A percentile compares a stretch with the other conserved stretches of the same genome.
Evolutionary conservation across 2,888 invertebrate species (phyloP).

Genomic region (Drosophila mimica): DNA sequence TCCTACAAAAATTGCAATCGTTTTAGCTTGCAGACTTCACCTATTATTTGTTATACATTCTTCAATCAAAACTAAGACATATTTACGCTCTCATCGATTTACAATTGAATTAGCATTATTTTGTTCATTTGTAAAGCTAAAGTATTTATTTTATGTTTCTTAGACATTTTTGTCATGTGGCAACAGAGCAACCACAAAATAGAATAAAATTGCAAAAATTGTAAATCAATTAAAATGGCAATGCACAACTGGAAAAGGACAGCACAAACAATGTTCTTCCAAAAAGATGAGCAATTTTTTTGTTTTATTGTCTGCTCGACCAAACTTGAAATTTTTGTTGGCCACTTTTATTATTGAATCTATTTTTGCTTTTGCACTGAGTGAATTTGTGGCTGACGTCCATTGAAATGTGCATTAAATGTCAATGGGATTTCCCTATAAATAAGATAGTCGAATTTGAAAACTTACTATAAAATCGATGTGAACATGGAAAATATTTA

Average conservation of each 20-base stretch:
- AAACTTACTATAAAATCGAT: conserved; percentile 1
- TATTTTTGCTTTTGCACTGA: conserved; percentile 7
- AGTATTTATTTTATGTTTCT: not conserved
- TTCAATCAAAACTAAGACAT: not conserved
- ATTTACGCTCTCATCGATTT: not conserved
- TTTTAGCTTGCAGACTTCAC: no score
- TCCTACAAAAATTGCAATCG: not conserved
- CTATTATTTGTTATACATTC: not conserved
- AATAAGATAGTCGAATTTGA: conserved; percentile 40
- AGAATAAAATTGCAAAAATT: conserved; percentile 19
- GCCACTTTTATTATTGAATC: conserved; percentile 4
- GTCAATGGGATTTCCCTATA: conserved; percentile 60
- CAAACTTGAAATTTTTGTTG: not conserved
- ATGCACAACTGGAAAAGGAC: conserved; percentile 7
- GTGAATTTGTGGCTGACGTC: conserved; percentile 30
- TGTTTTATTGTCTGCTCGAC: not conserved
- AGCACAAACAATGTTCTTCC: not conserved
- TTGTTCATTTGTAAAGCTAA: not conserved
- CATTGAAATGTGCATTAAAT: conserved; percentile 38
- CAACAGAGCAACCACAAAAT: conserved; percentile 7
- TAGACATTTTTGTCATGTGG: not conserved
- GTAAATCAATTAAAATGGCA: conserved; percentile 61
- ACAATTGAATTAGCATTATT: not conserved
- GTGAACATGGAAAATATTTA: conserved; percentile 14
- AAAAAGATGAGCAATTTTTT: not conserved